phyloP scores from a whole-genome alignment of 2,797 vertebrate genomes.

The Sciurus vulgaris region DNA sequence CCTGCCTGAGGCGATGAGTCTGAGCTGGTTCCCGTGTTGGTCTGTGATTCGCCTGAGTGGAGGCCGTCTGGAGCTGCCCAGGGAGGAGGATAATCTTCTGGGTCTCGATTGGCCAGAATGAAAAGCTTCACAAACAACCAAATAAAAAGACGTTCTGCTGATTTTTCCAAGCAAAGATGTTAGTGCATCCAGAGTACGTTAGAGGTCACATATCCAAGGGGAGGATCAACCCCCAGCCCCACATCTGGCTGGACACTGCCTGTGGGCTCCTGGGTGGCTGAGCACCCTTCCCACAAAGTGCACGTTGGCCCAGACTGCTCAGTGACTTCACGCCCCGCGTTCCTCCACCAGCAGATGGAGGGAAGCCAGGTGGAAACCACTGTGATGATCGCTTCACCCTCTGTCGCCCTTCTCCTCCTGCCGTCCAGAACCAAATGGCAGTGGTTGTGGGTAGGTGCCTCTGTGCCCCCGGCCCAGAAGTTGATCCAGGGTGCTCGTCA shows the following conservation, averaged over 20 bases:
- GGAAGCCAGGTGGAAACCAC: background rate
- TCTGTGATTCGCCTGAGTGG: background rate
- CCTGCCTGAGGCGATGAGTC: background rate
- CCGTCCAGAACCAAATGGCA: background rate
- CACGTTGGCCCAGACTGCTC: background rate
- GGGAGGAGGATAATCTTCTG: background rate
- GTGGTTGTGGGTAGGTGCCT: background rate
- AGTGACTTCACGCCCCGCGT: background rate
- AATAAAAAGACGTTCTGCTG: background rate
- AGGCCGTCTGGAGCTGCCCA: background rate
- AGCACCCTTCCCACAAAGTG: background rate
- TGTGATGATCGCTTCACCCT: background rate
- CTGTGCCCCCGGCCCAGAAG: background rate
- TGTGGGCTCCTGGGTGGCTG: rapidly evolving
- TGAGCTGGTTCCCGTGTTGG: background rate
- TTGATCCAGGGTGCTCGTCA: background rate
- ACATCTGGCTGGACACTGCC: background rate
- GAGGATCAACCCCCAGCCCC: background rate
- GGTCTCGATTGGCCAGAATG: slow-evolving; percentile 15
- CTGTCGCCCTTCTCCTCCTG: no score
- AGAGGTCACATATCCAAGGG: background rate
- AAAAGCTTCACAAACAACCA: background rate
- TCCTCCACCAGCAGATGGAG: background rate
- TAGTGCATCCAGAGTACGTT: background rate
- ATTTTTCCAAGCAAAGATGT: background rate